Evolutionary conservation across 1,140 invertebrate genomes (phyloP).

Genomic region (Campoletis sonorensis): DNA sequence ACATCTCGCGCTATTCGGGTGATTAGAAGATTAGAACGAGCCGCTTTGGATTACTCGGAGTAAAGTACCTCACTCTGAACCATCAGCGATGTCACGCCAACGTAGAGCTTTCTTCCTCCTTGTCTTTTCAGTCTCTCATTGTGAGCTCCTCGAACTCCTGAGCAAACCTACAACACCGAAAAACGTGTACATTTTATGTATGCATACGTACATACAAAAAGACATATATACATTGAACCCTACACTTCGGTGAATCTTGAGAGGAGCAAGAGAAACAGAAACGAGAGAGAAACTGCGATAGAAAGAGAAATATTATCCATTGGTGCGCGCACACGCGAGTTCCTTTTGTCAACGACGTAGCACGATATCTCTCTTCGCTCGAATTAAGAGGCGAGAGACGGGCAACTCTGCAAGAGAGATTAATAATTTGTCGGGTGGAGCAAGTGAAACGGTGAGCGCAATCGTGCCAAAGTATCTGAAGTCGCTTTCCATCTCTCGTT

Average conservation of each 20-base stretch:
- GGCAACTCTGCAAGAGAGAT: slow-evolving; percentile 59
- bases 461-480: slow-evolving; percentile 55
- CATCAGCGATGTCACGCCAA: slow-evolving; percentile 6
- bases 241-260: background rate
- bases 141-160: background rate
- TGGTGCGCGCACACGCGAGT: slow-evolving; percentile 22
- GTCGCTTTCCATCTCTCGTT: slow-evolving; percentile 21
- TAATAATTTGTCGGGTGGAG: slow-evolving; percentile 66
- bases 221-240: no score
- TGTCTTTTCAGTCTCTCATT: background rate
- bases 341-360: slow-evolving; percentile 56
- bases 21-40: slow-evolving; percentile 34
- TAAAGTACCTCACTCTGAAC: slow-evolving; percentile 1
- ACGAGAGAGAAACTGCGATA: slow-evolving; percentile 7
- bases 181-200: background rate
- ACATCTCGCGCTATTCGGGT: slow-evolving; percentile 3
- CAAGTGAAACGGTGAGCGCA: slow-evolving; percentile 40
- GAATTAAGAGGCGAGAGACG: slow-evolving; percentile 62
- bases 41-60: slow-evolving; percentile 13
- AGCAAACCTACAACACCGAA: slow-evolving; percentile 5
- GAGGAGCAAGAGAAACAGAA: slow-evolving; percentile 8
- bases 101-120: no score
- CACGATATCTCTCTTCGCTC: slow-evolving; percentile 64
- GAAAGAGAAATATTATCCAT: slow-evolving; percentile 13
- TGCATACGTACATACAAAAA: background rate